Percentiles rank a stretch among this genome's conserved stretches.
Evolutionary conservation across 2,113 vertebrate genomes (phyloP).

Genomic region (Eidolon helvum): DNA sequence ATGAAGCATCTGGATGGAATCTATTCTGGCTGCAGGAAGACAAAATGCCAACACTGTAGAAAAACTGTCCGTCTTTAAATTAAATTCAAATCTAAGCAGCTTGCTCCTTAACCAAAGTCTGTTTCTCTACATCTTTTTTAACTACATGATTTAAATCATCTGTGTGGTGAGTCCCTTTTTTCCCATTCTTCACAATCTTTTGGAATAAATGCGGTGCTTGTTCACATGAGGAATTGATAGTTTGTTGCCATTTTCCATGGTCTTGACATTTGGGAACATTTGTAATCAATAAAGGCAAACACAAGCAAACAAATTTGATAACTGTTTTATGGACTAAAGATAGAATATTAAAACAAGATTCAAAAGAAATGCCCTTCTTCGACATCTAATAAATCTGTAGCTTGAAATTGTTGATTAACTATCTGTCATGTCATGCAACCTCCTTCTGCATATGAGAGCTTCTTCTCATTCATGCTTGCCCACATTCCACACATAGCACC

Average conservation of each 20-base stretch:
- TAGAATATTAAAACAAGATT: conserved; percentile 60
- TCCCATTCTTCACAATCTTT: conserved; percentile 47
- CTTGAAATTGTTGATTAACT: conserved; percentile 20
- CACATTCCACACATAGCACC: neutral
- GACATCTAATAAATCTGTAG: conserved; percentile 44
- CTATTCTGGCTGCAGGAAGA: conserved; percentile 64
- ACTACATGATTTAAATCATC: conserved; percentile 76
- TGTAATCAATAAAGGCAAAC: conserved; percentile 68
- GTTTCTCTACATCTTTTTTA: conserved; percentile 71
- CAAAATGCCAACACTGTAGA: conserved; percentile 55
- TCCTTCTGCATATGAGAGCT: neutral
- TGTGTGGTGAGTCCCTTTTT: conserved; percentile 37
- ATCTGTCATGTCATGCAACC: neutral
- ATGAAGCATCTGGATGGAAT: conserved; percentile 69
- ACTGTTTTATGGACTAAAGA: conserved; percentile 62
- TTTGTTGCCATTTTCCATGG: conserved; percentile 67
- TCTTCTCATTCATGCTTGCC: neutral
- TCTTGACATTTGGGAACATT: conserved; percentile 70
- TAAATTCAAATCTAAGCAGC: conserved; percentile 65
- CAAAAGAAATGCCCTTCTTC: conserved; percentile 13
- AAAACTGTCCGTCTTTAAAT: conserved; percentile 65
- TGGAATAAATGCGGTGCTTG: conserved; percentile 67
- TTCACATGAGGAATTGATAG: conserved; percentile 73
- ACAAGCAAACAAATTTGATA: conserved; percentile 69
- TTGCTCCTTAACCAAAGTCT: conserved; percentile 62